Conservation (phyloP, 2,113 vertebrate genomes). For the Arizona elegans region DNA sequence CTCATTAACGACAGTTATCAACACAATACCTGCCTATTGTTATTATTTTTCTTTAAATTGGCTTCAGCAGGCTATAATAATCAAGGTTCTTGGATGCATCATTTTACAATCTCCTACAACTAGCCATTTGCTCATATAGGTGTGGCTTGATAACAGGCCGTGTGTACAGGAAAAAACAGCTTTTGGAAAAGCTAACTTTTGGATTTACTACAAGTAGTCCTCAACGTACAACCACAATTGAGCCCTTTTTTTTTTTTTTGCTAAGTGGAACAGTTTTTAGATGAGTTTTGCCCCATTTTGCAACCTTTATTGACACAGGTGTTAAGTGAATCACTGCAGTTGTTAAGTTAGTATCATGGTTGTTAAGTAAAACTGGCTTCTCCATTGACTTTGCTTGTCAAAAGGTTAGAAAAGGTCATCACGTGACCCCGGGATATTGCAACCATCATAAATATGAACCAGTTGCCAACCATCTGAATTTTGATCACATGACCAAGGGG, state of each 20-base stretch:
- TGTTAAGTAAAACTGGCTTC: neutral
- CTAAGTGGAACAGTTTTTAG: neutral
- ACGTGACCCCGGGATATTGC: neutral
- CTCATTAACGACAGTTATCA: neutral
- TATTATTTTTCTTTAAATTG: neutral
- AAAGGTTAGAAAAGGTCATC: neutral
- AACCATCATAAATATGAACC: neutral
- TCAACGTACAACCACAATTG: neutral
- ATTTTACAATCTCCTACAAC: constrained; percentile 40
- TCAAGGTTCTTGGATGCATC: constrained; percentile 27
- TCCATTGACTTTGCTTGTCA: neutral
- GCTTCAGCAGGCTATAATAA: neutral
- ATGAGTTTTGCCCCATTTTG: neutral
- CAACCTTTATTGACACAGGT: constrained; percentile 47
- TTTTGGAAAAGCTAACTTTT: neutral
- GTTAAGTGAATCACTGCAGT: neutral
- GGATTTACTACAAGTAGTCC: neutral
- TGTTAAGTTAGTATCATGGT: neutral
- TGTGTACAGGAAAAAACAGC: neutral
- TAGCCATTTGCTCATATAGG: constrained; percentile 49
- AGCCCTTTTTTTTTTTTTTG: neutral
- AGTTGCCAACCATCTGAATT: neutral
- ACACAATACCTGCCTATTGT: neutral
- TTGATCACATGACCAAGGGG: neutral
- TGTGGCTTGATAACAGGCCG: constrained; percentile 40